Conservation (phyloP, 1,140 invertebrate species). For the Drosophila ambigua region DNA sequence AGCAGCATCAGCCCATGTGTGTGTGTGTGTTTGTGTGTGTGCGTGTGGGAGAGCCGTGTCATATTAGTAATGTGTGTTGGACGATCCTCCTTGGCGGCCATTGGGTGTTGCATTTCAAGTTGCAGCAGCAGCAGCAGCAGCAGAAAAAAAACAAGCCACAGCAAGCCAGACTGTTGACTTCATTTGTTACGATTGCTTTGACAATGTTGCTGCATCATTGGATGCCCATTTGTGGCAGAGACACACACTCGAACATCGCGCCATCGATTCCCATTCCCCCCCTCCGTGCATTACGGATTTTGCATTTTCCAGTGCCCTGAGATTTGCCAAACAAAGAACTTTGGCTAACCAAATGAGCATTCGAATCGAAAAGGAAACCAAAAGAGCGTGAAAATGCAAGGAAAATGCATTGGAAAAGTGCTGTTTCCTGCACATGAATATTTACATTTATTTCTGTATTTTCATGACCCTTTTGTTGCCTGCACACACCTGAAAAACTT, state of each 20-base stretch:
- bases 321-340: slow-evolving; percentile 51
- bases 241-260: slow-evolving; percentile 41
- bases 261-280: not conserved
- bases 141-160: not conserved
- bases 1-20: not conserved
- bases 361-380: slow-evolving; percentile 23
- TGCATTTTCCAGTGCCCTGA: slow-evolving; percentile 39
- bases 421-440: slow-evolving; percentile 14
- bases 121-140: not conserved
- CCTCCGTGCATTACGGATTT: slow-evolving; percentile 43
- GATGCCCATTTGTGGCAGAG: slow-evolving; percentile 66
- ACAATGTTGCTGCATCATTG: slow-evolving; percentile 79
- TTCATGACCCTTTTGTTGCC: slow-evolving; percentile 2
- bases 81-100: slow-evolving; percentile 13
- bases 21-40: too few relatives aligned
- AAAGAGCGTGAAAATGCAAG: too few relatives aligned
- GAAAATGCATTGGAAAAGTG: not conserved
- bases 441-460: too few relatives aligned
- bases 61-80: slow-evolving; percentile 55
- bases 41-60: slow-evolving; percentile 19
- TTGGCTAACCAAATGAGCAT: slow-evolving; percentile 42
- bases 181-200: slow-evolving; percentile 81
- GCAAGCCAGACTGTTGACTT: slow-evolving; percentile 63
- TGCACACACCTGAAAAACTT: not conserved
- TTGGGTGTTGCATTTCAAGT: slow-evolving; percentile 19